Evolutionary conservation across 2,797 vertebrate genomes (phyloP).

Genomic region (Hipposideros larvatus): DNA sequence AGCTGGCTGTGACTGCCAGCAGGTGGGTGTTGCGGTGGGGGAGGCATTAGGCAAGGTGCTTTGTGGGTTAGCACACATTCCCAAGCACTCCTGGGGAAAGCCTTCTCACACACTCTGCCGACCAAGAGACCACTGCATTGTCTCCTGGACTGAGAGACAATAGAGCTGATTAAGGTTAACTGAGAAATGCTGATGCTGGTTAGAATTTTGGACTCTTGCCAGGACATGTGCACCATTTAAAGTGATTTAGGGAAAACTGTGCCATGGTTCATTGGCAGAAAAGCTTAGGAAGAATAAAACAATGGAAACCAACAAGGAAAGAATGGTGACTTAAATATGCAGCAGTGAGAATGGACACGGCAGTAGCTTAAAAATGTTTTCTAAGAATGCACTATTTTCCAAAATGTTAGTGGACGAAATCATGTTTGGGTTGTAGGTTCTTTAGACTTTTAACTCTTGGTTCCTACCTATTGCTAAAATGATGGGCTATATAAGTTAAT

Average conservation of each 20-base stretch:
- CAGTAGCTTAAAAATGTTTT: not conserved
- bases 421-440: not conserved
- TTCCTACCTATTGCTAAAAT: not conserved
- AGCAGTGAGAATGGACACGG: not conserved
- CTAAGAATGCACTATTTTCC: not conserved
- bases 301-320: not conserved
- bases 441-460: not conserved
- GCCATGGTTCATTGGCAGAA: constrained; percentile 36
- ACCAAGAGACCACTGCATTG: not conserved
- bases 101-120: not conserved
- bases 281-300: not conserved
- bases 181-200: constrained; percentile 61
- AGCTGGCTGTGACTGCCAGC: constrained; percentile 40
- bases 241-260: constrained; percentile 24
- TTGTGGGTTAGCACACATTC: not conserved
- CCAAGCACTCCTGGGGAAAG: constrained; percentile 14
- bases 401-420: not conserved
- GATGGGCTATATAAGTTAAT: not conserved
- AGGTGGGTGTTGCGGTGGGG: not conserved
- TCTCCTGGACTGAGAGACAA: constrained; percentile 25
- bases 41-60: constrained; percentile 4
- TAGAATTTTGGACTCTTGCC: constrained; percentile 55
- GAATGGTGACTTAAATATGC: not conserved
- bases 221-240: constrained; percentile 47
- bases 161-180: constrained; percentile 31